Evolutionary conservation across 2,113 vertebrate genomes (phyloP).

Genomic region (Ophthalmolycus amberensis): DNA sequence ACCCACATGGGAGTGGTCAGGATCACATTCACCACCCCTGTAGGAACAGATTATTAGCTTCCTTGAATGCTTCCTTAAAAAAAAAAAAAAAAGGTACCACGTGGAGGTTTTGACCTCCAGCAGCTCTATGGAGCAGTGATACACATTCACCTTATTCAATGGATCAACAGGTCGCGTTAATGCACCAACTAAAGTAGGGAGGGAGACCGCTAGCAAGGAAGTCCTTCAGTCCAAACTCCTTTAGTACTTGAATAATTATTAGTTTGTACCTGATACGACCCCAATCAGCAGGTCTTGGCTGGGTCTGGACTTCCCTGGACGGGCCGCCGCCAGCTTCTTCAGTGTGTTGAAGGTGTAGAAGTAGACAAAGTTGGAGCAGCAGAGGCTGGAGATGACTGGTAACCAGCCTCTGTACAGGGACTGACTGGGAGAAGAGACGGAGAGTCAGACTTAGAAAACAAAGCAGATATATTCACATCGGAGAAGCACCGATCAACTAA

Average conservation of each 20-base stretch:
- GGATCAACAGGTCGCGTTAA: neutral
- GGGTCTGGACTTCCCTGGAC: constrained; percentile 65
- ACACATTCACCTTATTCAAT: neutral
- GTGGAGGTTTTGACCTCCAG: neutral
- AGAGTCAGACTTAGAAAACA: neutral
- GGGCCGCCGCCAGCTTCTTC: constrained; percentile 71
- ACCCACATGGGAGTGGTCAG: constrained; percentile 89
- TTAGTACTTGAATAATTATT: neutral
- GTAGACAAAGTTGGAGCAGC: constrained; percentile 88
- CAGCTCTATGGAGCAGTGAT: neutral
- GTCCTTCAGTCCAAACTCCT: neutral
- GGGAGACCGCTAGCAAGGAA: neutral
- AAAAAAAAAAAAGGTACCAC: neutral
- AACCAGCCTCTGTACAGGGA: constrained; percentile 88
- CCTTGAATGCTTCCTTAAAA: neutral
- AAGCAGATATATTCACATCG: neutral
- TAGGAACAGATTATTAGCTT: constrained; percentile 10
- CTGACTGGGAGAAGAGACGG: constrained; percentile 64
- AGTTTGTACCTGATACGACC: constrained; percentile 79
- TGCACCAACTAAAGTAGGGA: no score
- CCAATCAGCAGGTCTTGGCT: constrained; percentile 84
- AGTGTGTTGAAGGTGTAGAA: constrained; percentile 88
- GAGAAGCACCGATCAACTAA: neutral
- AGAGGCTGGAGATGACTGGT: constrained; percentile 87
- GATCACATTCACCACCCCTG: constrained; percentile 85